phyloP scores from a whole-genome alignment of 2,888 invertebrate species.

The Cerceris ruficornis region DNA sequence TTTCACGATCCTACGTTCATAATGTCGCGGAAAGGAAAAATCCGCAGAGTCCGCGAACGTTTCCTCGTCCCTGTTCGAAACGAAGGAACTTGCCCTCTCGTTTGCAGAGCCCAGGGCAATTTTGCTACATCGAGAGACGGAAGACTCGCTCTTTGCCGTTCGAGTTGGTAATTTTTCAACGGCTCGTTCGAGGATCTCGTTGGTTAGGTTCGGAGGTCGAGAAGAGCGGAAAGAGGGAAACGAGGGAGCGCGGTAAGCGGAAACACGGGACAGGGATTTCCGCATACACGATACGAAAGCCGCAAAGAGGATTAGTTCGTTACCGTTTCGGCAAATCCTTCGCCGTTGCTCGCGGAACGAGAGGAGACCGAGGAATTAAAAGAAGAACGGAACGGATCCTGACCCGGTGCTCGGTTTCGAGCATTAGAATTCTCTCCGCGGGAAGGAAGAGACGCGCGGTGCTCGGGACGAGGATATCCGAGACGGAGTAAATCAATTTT shows the following conservation, averaged over 20 bases:
- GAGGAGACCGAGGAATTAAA: slow-evolving; percentile 14
- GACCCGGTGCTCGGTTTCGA: not conserved
- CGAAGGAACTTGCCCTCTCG: too few relatives aligned
- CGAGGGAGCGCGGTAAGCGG: not conserved
- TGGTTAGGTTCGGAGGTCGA: not conserved
- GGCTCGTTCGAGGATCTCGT: not conserved
- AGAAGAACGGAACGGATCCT: not conserved
- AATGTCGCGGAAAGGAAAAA: too few relatives aligned
- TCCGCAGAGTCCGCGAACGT: too few relatives aligned
- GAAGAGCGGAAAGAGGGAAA: not conserved
- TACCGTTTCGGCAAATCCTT: slow-evolving; percentile 24
- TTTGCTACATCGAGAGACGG: too few relatives aligned
- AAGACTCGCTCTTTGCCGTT: not conserved
- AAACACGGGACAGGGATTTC: slow-evolving; percentile 12
- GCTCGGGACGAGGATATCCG: not conserved
- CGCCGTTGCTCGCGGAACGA: slow-evolving; percentile 15
- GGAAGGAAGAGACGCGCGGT: not conserved
- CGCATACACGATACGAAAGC: slow-evolving; percentile 19
- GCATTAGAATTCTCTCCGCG: slow-evolving; percentile 27
- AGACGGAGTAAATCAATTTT: slow-evolving; percentile 65
- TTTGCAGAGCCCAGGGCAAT: too few relatives aligned
- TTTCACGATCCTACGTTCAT: too few relatives aligned
- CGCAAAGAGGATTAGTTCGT: slow-evolving; percentile 23
- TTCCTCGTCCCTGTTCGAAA: too few relatives aligned
- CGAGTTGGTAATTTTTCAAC: not conserved